Conservation (phyloP, 2,888 invertebrate species). For the Coenonympha glycerion region DNA sequence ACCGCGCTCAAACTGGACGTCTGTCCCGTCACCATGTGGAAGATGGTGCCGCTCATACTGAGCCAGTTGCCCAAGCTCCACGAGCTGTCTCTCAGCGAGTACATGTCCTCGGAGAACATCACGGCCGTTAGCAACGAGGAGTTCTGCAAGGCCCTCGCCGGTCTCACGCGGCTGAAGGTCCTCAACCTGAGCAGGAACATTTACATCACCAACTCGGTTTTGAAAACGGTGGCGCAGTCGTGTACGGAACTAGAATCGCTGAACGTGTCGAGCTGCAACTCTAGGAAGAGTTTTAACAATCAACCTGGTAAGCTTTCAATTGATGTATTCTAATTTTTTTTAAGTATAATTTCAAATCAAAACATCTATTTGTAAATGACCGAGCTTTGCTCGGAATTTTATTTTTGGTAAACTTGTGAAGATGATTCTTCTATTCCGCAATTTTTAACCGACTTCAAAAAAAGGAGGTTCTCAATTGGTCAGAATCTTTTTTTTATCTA, state of each 20-base stretch:
- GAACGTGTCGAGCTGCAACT: slow-evolving; percentile 65
- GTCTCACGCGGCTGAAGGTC: slow-evolving; percentile 58
- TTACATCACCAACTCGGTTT: slow-evolving; percentile 68
- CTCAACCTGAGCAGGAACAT: slow-evolving; percentile 64
- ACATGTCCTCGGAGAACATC: slow-evolving; percentile 41
- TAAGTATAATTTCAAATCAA: too few species aligned
- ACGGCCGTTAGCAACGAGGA: slow-evolving; percentile 43
- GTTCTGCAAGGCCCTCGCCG: slow-evolving; percentile 54
- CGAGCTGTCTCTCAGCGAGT: slow-evolving; percentile 60
- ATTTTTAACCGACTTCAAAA: too few species aligned
- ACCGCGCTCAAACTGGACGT: slow-evolving; percentile 55
- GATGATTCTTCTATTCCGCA: too few species aligned
- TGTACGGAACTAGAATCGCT: slow-evolving; percentile 63
- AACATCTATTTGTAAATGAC: too few species aligned
- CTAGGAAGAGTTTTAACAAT: slow-evolving; percentile 39
- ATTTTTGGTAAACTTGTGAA: too few species aligned
- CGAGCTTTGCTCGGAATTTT: too few species aligned
- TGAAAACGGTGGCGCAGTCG: slow-evolving; percentile 65
- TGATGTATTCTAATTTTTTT: not conserved
- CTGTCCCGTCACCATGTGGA: slow-evolving; percentile 58
- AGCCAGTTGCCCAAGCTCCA: slow-evolving; percentile 51
- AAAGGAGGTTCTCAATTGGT: too few species aligned
- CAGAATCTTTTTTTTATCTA: too few species aligned
- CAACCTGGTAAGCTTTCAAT: slow-evolving; percentile 39
- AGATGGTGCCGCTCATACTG: slow-evolving; percentile 54